These are phyloP conservation scores for Zele albiditarsus DNA, from an alignment of 2,888 invertebrate genomes.

Conservation along the genomic window DNA sequence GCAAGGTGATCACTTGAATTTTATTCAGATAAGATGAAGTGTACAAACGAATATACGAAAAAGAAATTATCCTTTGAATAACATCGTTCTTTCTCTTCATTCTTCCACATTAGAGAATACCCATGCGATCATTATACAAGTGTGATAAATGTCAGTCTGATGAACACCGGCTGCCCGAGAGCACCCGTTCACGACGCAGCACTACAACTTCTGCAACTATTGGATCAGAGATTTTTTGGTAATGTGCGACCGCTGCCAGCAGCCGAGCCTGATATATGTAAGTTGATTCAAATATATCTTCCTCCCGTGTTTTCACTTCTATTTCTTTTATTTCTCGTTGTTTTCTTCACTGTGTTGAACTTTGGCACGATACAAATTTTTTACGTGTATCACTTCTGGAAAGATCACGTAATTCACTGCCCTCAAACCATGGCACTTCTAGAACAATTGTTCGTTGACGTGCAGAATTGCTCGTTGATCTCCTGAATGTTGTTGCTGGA, in stretches of 20 bases:
- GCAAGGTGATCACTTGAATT: slow-evolving; percentile 80
- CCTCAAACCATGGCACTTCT: slow-evolving; percentile 73
- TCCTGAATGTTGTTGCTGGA: slow-evolving; percentile 73
- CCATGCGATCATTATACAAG: slow-evolving; percentile 98
- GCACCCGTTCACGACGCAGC: slow-evolving; percentile 95
- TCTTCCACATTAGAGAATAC: slow-evolving; percentile 82
- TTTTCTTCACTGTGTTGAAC: slow-evolving; percentile 9
- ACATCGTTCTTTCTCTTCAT: slow-evolving; percentile 32
- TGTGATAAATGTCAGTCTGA: slow-evolving; percentile 96
- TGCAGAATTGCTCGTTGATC: slow-evolving; percentile 66
- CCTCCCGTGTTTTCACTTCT: not conserved
- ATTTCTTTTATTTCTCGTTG: too few species aligned
- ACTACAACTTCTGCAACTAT: slow-evolving; percentile 90
- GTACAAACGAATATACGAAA: slow-evolving; percentile 15
- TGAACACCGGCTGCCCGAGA: slow-evolving; percentile 96
- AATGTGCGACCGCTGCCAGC: slow-evolving; percentile 81
- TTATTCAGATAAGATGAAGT: not conserved
- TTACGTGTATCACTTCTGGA: slow-evolving; percentile 32
- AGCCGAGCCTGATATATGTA: slow-evolving; percentile 83
- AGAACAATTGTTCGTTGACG: slow-evolving; percentile 67
- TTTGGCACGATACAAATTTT: not conserved
- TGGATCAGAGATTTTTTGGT: slow-evolving; percentile 97
- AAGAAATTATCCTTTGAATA: not conserved
- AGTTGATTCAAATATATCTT: slow-evolving; percentile 63
- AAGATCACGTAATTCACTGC: slow-evolving; percentile 70